phyloP scores from a whole-genome alignment of 92 coral and sea anemone species.

The Actinostola sp. region DNA sequence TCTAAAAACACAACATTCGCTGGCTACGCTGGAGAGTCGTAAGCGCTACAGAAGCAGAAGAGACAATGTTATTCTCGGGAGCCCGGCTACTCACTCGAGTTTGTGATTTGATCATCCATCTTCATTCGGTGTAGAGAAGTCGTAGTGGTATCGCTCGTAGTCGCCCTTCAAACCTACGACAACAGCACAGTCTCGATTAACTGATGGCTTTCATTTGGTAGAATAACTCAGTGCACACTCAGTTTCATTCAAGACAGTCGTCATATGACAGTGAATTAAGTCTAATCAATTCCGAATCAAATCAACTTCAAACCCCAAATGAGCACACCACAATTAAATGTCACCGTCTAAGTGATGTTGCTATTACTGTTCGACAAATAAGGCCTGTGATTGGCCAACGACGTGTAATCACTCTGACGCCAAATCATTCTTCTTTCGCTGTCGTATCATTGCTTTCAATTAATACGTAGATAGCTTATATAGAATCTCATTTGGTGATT shows the following conservation, averaged over 20 bases:
- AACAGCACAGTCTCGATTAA: constrained; percentile 71
- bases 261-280: constrained; percentile 89
- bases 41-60: background rate
- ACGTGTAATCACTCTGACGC: constrained; percentile 66
- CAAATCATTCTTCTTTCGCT: constrained; percentile 67
- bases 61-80: background rate
- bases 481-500: constrained; percentile 22
- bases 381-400: constrained; percentile 66
- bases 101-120: constrained; percentile 56
- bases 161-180: constrained; percentile 13
- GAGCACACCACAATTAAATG: constrained; percentile 91
- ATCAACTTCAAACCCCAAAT: constrained; percentile 94
- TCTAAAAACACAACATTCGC: background rate
- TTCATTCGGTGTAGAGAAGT: background rate
- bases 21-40: background rate
- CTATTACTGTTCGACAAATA: constrained; percentile 68
- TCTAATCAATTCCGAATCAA: constrained; percentile 96
- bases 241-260: constrained; percentile 88
- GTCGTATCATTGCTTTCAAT: constrained; percentile 80
- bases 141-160: too few relatives aligned
- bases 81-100: constrained; percentile 33
- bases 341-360: constrained; percentile 82
- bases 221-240: constrained; percentile 81
- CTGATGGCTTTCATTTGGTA: constrained; percentile 76
- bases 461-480: constrained; percentile 57